A percentile compares a stretch with the other conserved stretches of the same genome.
Evolutionary conservation across 1,140 invertebrate species (phyloP).

Genomic region (Drosophila tani): DNA sequence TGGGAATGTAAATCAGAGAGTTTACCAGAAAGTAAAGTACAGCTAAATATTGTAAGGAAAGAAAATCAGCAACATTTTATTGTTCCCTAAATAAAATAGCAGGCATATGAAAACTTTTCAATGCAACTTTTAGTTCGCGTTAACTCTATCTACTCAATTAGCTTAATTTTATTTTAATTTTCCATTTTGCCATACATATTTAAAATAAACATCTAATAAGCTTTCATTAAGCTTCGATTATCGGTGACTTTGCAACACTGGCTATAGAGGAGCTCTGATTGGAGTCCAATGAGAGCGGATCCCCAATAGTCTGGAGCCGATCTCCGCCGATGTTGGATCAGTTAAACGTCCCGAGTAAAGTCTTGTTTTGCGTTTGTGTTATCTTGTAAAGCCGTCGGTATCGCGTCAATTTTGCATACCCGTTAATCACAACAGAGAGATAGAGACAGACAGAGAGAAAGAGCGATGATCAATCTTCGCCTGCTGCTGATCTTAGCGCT

Average conservation of each 20-base stretch:
- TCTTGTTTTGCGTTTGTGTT: slow-evolving; percentile 23
- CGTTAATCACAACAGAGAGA: slow-evolving; percentile 18
- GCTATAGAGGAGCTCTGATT: slow-evolving; percentile 1
- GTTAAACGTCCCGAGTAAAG: slow-evolving; percentile 5
- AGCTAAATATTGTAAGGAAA: too few relatives aligned
- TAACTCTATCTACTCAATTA: not conserved
- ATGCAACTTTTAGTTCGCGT: not conserved
- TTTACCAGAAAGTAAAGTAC: too few relatives aligned
- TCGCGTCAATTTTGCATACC: slow-evolving; percentile 49
- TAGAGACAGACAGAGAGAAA: slow-evolving; percentile 2
- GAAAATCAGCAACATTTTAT: too few relatives aligned
- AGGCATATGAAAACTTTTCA: too few relatives aligned
- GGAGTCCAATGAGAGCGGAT: slow-evolving; percentile 7
- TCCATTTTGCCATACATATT: not conserved
- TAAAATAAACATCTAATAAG: not conserved
- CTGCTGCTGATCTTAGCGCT: slow-evolving; percentile 44
- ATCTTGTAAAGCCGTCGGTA: slow-evolving; percentile 21
- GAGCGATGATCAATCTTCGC: slow-evolving; percentile 46
- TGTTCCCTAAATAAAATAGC: too few relatives aligned
- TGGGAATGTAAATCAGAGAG: too few relatives aligned
- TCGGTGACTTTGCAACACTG: slow-evolving; percentile 7
- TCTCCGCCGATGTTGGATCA: slow-evolving; percentile 10
- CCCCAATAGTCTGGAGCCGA: slow-evolving; percentile 14
- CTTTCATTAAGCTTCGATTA: not conserved
- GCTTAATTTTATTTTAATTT: not conserved